Evolutionary conservation across 23 tunicate species (phyloP).

Genomic region (Phallusia fumigata): DNA sequence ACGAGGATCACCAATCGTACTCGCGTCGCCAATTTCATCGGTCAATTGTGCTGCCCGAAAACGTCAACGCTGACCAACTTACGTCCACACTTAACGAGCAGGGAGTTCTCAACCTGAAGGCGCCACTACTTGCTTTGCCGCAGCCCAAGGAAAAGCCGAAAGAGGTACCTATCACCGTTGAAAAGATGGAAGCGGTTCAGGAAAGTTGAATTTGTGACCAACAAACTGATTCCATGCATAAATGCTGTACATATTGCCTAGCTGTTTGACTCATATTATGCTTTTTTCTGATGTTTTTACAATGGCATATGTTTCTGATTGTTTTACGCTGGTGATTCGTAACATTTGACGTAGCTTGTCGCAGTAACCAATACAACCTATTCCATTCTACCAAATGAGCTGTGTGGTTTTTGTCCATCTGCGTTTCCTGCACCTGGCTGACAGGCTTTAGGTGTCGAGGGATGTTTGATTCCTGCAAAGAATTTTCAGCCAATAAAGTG

Average conservation of each 20-base stretch:
- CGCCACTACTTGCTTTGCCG: slow-evolving; percentile 36
- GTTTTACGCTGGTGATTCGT: no score
- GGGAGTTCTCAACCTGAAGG: slow-evolving; percentile 25
- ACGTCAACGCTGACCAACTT: slow-evolving; percentile 26
- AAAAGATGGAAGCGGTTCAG: slow-evolving; percentile 18
- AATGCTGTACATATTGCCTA: background rate
- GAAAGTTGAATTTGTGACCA: background rate
- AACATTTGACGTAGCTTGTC: no score
- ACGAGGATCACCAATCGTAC: slow-evolving; percentile 23
- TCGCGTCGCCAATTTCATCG: slow-evolving; percentile 16
- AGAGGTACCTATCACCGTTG: slow-evolving; percentile 2
- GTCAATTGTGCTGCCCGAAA: slow-evolving; percentile 35
- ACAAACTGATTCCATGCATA: background rate
- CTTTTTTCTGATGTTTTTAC: background rate
- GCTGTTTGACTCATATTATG: background rate
- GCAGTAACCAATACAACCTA: no score
- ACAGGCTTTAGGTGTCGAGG: no score
- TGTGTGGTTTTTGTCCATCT: no score
- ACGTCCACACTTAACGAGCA: slow-evolving; percentile 21
- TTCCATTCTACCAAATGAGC: no score
- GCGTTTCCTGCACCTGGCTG: no score
- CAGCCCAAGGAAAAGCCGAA: slow-evolving; percentile 23
- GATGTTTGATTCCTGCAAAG: no score
- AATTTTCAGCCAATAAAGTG: no score
- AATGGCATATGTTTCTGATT: background rate